phyloP scores from a whole-genome alignment of 2,113 vertebrate species.

The Hassar affinis region DNA sequence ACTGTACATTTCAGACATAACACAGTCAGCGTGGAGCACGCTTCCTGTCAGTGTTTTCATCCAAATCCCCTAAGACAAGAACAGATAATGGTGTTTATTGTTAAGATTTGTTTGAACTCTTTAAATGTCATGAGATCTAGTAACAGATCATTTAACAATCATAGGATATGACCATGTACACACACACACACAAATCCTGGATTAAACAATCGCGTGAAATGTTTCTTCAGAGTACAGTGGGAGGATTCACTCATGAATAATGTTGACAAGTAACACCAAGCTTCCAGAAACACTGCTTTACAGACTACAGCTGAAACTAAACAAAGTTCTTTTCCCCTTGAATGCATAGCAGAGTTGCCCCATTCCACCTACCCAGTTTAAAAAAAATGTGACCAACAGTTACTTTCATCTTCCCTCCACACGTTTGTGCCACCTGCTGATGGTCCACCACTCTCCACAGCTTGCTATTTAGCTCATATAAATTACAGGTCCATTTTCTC shows the following conservation, averaged over 20 bases:
- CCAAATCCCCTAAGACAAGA: neutral
- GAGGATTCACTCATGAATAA: neutral
- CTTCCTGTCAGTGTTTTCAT: conserved; percentile 15
- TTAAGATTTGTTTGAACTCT: conserved; percentile 31
- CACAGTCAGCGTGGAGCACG: neutral
- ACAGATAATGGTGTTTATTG: conserved; percentile 15
- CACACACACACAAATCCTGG: neutral
- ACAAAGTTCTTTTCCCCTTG: neutral
- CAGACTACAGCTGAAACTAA: neutral
- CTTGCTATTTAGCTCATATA: conserved; percentile 17
- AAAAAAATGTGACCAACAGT: neutral
- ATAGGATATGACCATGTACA: conserved; percentile 23
- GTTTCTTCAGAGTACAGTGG: neutral
- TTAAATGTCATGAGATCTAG: conserved; percentile 11
- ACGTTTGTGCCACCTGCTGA: conserved; percentile 37
- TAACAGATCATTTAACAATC: conserved; percentile 31
- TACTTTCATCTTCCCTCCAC: conserved; percentile 10
- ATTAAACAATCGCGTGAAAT: conserved; percentile 21
- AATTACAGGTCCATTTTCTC: conserved; percentile 40
- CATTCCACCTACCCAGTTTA: neutral
- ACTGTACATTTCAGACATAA: conserved; percentile 18
- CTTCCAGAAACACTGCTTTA: neutral
- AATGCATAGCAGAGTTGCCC: neutral
- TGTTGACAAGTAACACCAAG: neutral
- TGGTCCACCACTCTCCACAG: conserved; percentile 2